phyloP scores from a whole-genome alignment of 2,797 vertebrate genomes.

The Gadopsis marmoratus region DNA sequence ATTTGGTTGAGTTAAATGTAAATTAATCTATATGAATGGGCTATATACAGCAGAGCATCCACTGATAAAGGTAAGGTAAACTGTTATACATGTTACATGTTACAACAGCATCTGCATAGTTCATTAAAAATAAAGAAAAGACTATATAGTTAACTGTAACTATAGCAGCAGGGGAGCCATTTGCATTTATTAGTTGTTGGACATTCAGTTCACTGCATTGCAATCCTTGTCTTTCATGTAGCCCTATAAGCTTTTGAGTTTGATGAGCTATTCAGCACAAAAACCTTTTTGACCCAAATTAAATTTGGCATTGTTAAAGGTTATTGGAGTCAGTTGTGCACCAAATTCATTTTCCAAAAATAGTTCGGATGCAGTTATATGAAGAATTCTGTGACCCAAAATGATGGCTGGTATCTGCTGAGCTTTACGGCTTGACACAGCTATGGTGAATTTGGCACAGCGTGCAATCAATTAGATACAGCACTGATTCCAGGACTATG shows the following conservation, averaged over 20 bases:
- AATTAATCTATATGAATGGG: background rate
- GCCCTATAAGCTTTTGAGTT: conserved; percentile 28
- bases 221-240: conserved; percentile 12
- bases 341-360: conserved; percentile 69
- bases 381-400: conserved; percentile 43
- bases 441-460: conserved; percentile 46
- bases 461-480: conserved; percentile 50
- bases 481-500: conserved; percentile 44
- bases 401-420: conserved; percentile 54
- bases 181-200: conserved; percentile 35
- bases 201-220: conserved; percentile 12
- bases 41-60: background rate
- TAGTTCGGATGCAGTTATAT: conserved; percentile 55
- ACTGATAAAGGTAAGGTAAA: conserved; percentile 1
- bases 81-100: too few relatives aligned
- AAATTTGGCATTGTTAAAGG: conserved; percentile 70
- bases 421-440: conserved; percentile 49
- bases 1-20: conserved; percentile 5
- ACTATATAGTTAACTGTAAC: conserved; percentile 2
- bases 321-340: conserved; percentile 62
- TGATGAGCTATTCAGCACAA: conserved; percentile 27
- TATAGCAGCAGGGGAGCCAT: conserved; percentile 18
- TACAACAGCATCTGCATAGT: background rate
- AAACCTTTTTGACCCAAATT: conserved; percentile 60
- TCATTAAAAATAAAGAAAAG: background rate